Evolutionary conservation across 1,140 invertebrate genomes (phyloP).

Genomic region (Musca domestica): DNA sequence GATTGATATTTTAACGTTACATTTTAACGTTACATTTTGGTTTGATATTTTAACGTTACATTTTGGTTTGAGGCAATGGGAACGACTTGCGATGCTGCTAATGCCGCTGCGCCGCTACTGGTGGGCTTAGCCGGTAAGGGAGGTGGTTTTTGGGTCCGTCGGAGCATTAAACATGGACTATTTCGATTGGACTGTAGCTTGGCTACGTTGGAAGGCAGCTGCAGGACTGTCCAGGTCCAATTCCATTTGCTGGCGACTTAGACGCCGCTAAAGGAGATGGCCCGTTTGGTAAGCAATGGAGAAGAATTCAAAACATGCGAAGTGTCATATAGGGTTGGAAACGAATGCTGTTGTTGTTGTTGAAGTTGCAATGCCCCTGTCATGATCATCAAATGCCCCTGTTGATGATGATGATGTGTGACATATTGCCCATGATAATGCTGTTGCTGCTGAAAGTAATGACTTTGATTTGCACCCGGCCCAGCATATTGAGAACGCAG

Average conservation of each 20-base stretch:
- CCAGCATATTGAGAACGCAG: slow-evolving; percentile 38
- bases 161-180: slow-evolving; percentile 67
- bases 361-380: too few species aligned
- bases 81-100: too few species aligned
- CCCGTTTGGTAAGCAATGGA: slow-evolving; percentile 42
- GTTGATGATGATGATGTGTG: not conserved
- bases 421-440: slow-evolving; percentile 26
- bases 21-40: not conserved
- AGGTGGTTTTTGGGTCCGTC: slow-evolving; percentile 59
- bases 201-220: too few species aligned
- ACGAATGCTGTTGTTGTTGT: slow-evolving; percentile 33
- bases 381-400: too few species aligned
- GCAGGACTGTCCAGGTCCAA: slow-evolving; percentile 16
- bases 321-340: slow-evolving; percentile 35
- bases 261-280: slow-evolving; percentile 47
- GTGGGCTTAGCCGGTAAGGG: slow-evolving; percentile 55
- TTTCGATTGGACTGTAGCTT: slow-evolving; percentile 62
- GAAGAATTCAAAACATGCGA: slow-evolving; percentile 44
- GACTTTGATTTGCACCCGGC: slow-evolving; percentile 19
- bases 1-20: slow-evolving; percentile 38
- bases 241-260: slow-evolving; percentile 29
- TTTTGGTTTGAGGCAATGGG: not conserved
- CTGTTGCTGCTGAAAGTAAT: slow-evolving; percentile 35
- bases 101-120: not conserved
- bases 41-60: not conserved